These are phyloP conservation scores for Bufotes viridis DNA, from an alignment of 2,797 vertebrate species.

Conservation along the genomic window DNA sequence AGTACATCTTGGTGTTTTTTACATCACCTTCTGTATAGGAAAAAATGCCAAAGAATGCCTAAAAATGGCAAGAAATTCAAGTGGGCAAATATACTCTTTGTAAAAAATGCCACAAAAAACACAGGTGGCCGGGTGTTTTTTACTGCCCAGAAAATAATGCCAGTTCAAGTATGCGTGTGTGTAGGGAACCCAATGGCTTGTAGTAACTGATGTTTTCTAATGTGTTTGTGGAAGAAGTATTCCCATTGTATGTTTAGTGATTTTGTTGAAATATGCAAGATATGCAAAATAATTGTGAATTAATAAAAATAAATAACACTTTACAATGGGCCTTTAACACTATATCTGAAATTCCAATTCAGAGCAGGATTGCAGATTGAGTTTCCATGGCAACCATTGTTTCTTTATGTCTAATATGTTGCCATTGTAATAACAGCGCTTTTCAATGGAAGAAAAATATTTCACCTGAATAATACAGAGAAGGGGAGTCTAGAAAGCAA, in stretches of 20 bases:
- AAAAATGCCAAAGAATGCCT: no score
- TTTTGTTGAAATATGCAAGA: neutral
- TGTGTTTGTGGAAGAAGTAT: neutral
- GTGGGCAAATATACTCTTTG: no score
- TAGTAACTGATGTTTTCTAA: neutral
- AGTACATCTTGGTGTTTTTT: no score
- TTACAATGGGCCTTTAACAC: neutral
- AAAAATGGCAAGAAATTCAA: no score
- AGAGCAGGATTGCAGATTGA: conserved; percentile 13
- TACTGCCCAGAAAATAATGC: no score
- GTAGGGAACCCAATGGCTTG: no score
- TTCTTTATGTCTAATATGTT: neutral
- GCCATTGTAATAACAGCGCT: conserved; percentile 1
- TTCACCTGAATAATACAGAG: neutral
- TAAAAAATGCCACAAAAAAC: no score
- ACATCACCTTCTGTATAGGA: no score
- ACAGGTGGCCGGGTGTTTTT: no score
- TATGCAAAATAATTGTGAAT: neutral
- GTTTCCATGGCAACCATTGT: conserved; percentile 39
- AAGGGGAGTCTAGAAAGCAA: neutral
- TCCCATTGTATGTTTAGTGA: neutral
- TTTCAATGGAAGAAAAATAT: conserved; percentile 21
- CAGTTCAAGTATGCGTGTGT: no score
- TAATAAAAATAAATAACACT: neutral
- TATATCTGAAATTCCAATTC: conserved; percentile 11